Conservation (phyloP, 2,113 vertebrate species). For the Rhabdomys dilectus region DNA sequence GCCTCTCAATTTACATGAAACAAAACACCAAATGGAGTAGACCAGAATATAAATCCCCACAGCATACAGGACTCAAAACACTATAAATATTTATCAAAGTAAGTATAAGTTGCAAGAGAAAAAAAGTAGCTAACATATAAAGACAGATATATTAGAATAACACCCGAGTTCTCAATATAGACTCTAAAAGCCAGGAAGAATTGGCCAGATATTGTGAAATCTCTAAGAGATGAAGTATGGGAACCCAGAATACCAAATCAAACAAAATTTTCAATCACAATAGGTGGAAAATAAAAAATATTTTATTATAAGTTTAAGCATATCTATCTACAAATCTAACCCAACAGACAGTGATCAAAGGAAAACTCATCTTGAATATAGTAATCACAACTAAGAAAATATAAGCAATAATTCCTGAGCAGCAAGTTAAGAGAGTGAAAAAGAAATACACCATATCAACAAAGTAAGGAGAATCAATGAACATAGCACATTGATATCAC, state of each 20-base stretch:
- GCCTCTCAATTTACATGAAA: not conserved
- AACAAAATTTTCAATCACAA: not conserved
- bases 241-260: not conserved
- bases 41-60: not conserved
- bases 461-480: not conserved
- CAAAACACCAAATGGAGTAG: not conserved
- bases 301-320: not conserved
- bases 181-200: not conserved
- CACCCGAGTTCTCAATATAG: not conserved
- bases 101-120: not conserved
- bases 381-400: not conserved
- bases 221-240: not conserved
- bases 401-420: not conserved
- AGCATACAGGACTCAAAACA: not conserved
- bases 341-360: not conserved
- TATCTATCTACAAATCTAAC: not conserved
- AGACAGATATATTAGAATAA: not conserved
- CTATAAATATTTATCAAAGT: not conserved
- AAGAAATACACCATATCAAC: not conserved
- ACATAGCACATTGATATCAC: not conserved
- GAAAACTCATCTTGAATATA: not conserved
- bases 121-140: not conserved
- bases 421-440: not conserved
- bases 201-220: not conserved
- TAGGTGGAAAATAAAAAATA: too few species aligned